phyloP scores from a whole-genome alignment of 1,140 invertebrate genomes.

The Zaprionus africanus region DNA sequence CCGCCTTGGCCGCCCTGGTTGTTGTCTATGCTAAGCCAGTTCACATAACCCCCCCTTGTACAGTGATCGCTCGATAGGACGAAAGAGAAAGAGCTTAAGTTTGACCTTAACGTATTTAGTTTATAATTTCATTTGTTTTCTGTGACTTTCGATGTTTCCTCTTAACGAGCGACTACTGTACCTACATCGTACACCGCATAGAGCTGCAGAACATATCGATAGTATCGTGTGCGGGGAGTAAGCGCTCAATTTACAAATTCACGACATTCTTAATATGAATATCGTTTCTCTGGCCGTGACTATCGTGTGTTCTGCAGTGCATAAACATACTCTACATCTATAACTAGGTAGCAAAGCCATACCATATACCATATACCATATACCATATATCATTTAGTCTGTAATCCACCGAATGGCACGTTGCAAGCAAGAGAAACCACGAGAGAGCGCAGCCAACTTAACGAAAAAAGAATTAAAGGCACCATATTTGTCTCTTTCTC shows the following conservation, averaged over 20 bases:
- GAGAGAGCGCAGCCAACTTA: neutral
- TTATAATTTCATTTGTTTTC: neutral
- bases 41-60: neutral
- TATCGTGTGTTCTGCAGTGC: constrained; percentile 3
- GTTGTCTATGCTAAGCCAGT: constrained; percentile 40
- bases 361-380: constrained; percentile 1
- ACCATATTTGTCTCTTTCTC: neutral
- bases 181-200: neutral
- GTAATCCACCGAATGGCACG: neutral
- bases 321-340: neutral
- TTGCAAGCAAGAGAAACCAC: neutral
- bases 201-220: neutral
- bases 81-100: neutral
- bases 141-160: neutral
- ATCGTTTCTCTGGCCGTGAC: neutral
- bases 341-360: constrained; percentile 7
- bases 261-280: neutral
- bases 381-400: neutral
- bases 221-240: neutral
- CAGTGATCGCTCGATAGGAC: neutral
- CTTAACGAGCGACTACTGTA: neutral
- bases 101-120: neutral
- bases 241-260: neutral
- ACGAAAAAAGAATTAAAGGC: too few relatives aligned
- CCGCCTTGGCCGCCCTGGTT: constrained; percentile 39